Conservation (phyloP, 2,888 invertebrate genomes). For the Teinopalpus imperialis region DNA sequence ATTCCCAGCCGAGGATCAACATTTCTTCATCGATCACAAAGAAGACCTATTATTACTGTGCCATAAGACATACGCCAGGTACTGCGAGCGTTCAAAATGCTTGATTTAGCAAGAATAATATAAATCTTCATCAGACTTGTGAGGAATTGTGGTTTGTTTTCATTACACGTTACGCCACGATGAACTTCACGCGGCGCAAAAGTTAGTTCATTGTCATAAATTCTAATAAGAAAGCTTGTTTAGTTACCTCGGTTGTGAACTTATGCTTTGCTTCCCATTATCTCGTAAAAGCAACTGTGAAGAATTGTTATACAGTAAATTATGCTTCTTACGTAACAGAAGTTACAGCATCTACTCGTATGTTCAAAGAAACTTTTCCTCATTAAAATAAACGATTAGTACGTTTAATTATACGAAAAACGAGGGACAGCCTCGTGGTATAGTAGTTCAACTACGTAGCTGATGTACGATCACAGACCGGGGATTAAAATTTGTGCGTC, state of each 20-base stretch:
- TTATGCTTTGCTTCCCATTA: slow-evolving; percentile 21
- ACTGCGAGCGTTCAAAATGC: no score
- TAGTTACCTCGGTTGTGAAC: slow-evolving; percentile 24
- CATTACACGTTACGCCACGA: slow-evolving; percentile 31
- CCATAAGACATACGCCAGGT: no score
- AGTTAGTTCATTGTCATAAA: slow-evolving; percentile 26
- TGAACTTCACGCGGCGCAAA: slow-evolving; percentile 17
- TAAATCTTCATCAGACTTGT: slow-evolving; percentile 66
- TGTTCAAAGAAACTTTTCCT: background rate
- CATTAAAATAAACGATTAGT: no score
- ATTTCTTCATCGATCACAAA: no score
- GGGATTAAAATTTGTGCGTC: no score
- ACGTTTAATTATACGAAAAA: no score
- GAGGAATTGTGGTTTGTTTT: slow-evolving; percentile 36
- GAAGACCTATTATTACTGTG: no score
- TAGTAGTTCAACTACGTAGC: no score
- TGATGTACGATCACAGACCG: no score
- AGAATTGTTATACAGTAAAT: slow-evolving; percentile 22
- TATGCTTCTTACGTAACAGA: background rate
- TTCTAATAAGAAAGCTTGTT: slow-evolving; percentile 26
- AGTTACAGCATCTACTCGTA: background rate
- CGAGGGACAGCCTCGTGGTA: no score
- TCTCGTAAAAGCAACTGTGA: slow-evolving; percentile 17
- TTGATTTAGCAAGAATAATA: slow-evolving; percentile 59
- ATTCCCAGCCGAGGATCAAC: no score